phyloP scores from a whole-genome alignment of 2,888 invertebrate genomes.

The Macrostomum cliftonense region DNA sequence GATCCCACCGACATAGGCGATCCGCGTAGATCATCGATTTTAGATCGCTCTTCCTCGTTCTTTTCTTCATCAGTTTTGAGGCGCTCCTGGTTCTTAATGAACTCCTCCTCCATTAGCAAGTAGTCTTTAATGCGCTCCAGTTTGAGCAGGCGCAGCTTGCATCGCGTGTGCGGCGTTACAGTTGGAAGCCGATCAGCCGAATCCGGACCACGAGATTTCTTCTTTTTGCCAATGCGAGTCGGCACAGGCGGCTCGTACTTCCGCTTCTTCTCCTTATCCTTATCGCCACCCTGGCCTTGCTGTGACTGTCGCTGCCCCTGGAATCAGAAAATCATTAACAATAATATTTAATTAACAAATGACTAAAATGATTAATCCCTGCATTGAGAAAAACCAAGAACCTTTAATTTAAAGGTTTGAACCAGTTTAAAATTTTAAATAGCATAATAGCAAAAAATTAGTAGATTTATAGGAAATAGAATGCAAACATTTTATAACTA shows the following conservation, averaged over 20 bases:
- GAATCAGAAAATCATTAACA: too few relatives aligned
- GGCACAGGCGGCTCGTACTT: conserved; percentile 98
- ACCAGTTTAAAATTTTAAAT: too few relatives aligned
- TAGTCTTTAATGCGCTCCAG: conserved; percentile 95
- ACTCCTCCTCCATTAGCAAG: conserved; percentile 94
- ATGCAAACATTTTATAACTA: too few relatives aligned
- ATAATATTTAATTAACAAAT: too few relatives aligned
- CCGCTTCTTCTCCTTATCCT: conserved; percentile 64
- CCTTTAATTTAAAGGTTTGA: too few relatives aligned
- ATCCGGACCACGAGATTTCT: conserved; percentile 89
- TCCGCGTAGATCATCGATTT: conserved; percentile 91
- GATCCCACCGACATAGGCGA: conserved; percentile 99
- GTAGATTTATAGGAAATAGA: too few relatives aligned
- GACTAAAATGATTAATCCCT: too few relatives aligned
- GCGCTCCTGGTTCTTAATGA: conserved; percentile 90
- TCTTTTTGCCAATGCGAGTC: conserved; percentile 80
- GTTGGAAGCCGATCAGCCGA: conserved; percentile 79
- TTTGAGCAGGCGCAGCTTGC: conserved; percentile 78
- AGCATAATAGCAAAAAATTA: too few relatives aligned
- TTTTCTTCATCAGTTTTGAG: conserved; percentile 97
- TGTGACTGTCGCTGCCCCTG: conserved; percentile 1
- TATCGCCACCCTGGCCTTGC: not conserved
- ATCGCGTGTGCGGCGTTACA: conserved; percentile 91
- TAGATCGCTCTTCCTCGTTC: conserved; percentile 90
- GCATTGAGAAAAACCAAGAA: too few relatives aligned